These are phyloP conservation scores for Piprites chloris DNA, from an alignment of 2,113 vertebrate genomes.

Conservation along the genomic window DNA sequence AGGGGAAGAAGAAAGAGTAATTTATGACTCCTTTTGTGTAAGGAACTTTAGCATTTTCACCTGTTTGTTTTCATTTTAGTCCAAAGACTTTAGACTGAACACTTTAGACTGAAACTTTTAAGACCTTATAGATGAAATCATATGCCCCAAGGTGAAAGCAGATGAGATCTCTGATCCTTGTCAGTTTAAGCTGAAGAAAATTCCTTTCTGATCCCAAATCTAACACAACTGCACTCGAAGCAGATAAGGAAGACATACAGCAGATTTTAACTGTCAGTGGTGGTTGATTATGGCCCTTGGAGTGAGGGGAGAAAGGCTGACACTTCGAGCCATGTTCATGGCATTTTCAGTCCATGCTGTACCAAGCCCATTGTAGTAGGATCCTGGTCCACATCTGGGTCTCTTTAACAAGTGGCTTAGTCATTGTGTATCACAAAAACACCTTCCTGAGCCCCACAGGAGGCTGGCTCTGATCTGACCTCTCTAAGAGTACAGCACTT, in stretches of 20 bases:
- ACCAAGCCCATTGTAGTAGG: not conserved
- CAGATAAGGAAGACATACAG: not conserved
- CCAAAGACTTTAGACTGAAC: not conserved
- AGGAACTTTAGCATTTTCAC: not conserved
- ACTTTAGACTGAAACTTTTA: not conserved
- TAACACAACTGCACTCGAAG: not conserved
- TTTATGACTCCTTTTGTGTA: not conserved
- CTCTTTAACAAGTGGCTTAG: not conserved
- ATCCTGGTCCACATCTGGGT: not conserved
- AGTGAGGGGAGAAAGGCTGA: not conserved
- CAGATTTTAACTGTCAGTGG: not conserved
- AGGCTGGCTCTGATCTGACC: not conserved
- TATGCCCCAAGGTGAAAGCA: not conserved
- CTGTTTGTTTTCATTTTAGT: not conserved
- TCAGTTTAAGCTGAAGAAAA: not conserved
- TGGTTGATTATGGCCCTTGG: not conserved
- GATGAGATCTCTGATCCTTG: not conserved
- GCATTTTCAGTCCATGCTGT: not conserved
- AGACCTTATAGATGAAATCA: not conserved
- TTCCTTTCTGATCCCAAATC: not conserved
- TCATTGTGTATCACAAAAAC: not conserved
- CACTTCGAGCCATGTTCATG: accelerated
- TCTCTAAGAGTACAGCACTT: not conserved
- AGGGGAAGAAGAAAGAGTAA: not conserved
- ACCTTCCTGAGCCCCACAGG: not conserved